These are phyloP conservation scores for Harlomillsia oculata DNA, from an alignment of 1,140 invertebrate species.

Conservation along the genomic window DNA sequence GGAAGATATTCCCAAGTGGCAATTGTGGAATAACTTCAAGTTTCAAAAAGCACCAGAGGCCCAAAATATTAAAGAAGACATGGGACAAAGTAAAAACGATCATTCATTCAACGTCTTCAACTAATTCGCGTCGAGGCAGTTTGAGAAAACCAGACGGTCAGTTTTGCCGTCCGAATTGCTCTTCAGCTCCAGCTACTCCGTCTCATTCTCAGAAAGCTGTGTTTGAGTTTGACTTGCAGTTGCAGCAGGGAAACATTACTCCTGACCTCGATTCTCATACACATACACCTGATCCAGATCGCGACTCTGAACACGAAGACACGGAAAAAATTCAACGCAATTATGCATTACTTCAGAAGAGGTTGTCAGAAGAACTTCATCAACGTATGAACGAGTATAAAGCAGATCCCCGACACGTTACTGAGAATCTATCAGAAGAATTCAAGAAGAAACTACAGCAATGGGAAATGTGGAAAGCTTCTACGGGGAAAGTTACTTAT, in stretches of 20 bases:
- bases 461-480: constrained; percentile 68
- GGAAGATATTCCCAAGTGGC: too few relatives aligned
- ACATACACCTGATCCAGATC: not conserved
- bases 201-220: constrained; percentile 7
- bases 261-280: not conserved
- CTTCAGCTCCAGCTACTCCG: constrained; percentile 16
- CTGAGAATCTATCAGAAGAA: constrained; percentile 43
- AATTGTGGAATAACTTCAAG: too few relatives aligned
- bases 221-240: constrained; percentile 21
- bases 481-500: constrained; percentile 35
- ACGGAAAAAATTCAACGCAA: constrained; percentile 48
- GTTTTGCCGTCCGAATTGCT: not conserved
- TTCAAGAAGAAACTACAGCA: constrained; percentile 73
- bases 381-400: constrained; percentile 19
- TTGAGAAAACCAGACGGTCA: not conserved
- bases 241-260: not conserved
- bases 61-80: constrained; percentile 29
- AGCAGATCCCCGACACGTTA: not conserved
- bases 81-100: constrained; percentile 34
- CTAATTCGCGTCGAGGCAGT: not conserved
- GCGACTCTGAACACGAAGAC: not conserved
- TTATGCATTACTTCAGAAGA: constrained; percentile 39
- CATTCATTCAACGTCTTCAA: constrained; percentile 13
- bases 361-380: constrained; percentile 28
- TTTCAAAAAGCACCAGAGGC: not conserved